phyloP scores from a whole-genome alignment of 2,888 invertebrate species.

The Chironomus riparius region DNA sequence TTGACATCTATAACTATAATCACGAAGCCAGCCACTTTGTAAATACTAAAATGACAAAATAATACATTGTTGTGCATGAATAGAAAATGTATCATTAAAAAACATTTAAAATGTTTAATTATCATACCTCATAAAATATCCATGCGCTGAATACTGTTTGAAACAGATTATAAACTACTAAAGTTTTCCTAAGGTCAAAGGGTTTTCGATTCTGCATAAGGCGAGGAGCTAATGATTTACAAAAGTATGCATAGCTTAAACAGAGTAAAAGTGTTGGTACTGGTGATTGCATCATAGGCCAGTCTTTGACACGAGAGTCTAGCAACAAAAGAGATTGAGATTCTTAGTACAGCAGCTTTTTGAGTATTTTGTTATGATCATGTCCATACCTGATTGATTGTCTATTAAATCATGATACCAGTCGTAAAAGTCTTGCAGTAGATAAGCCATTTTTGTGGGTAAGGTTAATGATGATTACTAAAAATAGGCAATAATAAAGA shows the following conservation, averaged over 20 bases:
- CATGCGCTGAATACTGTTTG: slow-evolving; percentile 86
- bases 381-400: slow-evolving; percentile 57
- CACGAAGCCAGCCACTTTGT: slow-evolving; percentile 65
- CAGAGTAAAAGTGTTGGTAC: slow-evolving; percentile 77
- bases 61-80: neutral
- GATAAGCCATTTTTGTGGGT: slow-evolving; percentile 28
- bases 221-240: slow-evolving; percentile 71
- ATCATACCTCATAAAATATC: slow-evolving; percentile 82
- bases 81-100: neutral
- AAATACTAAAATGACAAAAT: slow-evolving; percentile 46
- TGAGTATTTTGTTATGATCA: neutral
- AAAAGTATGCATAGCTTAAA: slow-evolving; percentile 72
- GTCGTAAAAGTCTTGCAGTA: slow-evolving; percentile 41
- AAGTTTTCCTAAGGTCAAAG: slow-evolving; percentile 65
- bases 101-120: slow-evolving; percentile 18
- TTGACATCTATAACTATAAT: slow-evolving; percentile 75
- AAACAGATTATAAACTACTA: slow-evolving; percentile 79
- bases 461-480: neutral
- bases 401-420: slow-evolving; percentile 65
- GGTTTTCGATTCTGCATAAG: slow-evolving; percentile 87
- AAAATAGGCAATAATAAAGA: neutral
- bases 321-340: slow-evolving; percentile 29
- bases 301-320: slow-evolving; percentile 85
- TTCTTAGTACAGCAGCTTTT: slow-evolving; percentile 33
- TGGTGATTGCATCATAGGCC: slow-evolving; percentile 85